A percentile compares a stretch with the other conserved stretches of the same genome.
Conservation (phyloP, 2,888 invertebrate genomes). For the Metellina segmentata region DNA sequence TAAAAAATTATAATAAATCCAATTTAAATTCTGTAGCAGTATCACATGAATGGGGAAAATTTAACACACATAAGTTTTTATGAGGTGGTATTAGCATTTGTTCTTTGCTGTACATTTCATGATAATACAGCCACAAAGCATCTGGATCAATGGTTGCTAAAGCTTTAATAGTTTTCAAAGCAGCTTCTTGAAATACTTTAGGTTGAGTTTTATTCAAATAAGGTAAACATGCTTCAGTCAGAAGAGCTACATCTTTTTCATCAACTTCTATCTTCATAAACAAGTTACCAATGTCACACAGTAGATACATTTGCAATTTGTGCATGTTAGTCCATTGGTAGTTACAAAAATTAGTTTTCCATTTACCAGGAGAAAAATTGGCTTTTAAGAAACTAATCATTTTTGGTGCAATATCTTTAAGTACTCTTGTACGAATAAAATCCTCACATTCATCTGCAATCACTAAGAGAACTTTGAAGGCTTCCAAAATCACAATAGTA, state of each 20-base stretch:
- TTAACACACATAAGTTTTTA: slow-evolving; percentile 9
- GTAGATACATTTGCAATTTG: slow-evolving; percentile 43
- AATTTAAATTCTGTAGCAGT: slow-evolving; percentile 4
- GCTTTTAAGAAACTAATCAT: slow-evolving; percentile 49
- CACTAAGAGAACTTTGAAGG: slow-evolving; percentile 65
- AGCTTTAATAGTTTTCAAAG: slow-evolving; percentile 45
- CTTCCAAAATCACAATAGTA: slow-evolving; percentile 51
- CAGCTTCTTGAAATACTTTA: slow-evolving; percentile 57
- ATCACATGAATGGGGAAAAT: slow-evolving; percentile 35
- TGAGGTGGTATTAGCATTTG: slow-evolving; percentile 43
- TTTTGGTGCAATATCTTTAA: slow-evolving; percentile 71
- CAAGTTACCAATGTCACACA: slow-evolving; percentile 60
- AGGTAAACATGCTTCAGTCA: slow-evolving; percentile 56
- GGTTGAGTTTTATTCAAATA: slow-evolving; percentile 59
- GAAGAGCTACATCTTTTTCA: slow-evolving; percentile 49
- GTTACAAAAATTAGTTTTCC: slow-evolving; percentile 38
- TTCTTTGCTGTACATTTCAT: slow-evolving; percentile 3
- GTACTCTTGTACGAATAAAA: slow-evolving; percentile 60
- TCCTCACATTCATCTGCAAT: slow-evolving; percentile 70
- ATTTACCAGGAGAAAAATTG: slow-evolving; percentile 18
- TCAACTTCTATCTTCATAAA: slow-evolving; percentile 37
- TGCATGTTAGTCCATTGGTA: slow-evolving; percentile 62
- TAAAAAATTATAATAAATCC: not conserved
- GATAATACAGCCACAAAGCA: slow-evolving; percentile 65
- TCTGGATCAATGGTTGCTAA: slow-evolving; percentile 56